These are phyloP conservation scores for Itoplectis maculator DNA, from an alignment of 2,888 invertebrate species.

Conservation along the genomic window DNA sequence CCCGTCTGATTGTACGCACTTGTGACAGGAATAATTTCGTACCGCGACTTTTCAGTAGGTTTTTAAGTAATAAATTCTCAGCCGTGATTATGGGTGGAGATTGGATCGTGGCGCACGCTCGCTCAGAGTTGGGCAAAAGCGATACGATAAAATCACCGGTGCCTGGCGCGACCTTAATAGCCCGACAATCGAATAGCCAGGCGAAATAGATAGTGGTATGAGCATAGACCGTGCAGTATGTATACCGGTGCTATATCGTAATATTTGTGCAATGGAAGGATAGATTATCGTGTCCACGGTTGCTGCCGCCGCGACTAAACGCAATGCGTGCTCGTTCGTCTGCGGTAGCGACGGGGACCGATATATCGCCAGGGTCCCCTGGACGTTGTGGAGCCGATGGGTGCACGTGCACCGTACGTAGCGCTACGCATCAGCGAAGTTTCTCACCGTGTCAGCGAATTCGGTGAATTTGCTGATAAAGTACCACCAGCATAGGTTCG, in stretches of 20 bases:
- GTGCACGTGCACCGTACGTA: slow-evolving; percentile 17
- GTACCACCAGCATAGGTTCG: slow-evolving; percentile 94
- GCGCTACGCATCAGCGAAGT: slow-evolving; percentile 10
- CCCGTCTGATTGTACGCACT: background rate
- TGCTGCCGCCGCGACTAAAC: background rate
- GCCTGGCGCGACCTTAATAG: slow-evolving; percentile 20
- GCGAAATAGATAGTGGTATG: slow-evolving; percentile 7
- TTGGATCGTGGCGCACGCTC: slow-evolving; percentile 1
- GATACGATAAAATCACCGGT: slow-evolving; percentile 3
- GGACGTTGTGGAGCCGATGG: background rate
- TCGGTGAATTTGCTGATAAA: slow-evolving; percentile 95
- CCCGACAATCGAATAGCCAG: slow-evolving; percentile 16
- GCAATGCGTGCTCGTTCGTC: background rate
- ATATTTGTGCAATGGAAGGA: slow-evolving; percentile 11
- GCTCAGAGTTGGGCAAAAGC: slow-evolving; percentile 8
- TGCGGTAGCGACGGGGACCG: background rate
- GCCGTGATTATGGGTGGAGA: background rate
- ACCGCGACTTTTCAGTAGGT: background rate
- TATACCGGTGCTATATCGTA: slow-evolving; percentile 1
- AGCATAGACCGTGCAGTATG: background rate
- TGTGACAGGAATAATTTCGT: no score
- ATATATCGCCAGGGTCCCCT: slow-evolving; percentile 5
- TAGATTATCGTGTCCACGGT: slow-evolving; percentile 1
- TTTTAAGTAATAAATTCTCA: background rate
- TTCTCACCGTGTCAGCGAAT: slow-evolving; percentile 92